These are phyloP conservation scores for Echinops telfairi DNA, from an alignment of 2,113 vertebrate species.

Conservation along the genomic window DNA sequence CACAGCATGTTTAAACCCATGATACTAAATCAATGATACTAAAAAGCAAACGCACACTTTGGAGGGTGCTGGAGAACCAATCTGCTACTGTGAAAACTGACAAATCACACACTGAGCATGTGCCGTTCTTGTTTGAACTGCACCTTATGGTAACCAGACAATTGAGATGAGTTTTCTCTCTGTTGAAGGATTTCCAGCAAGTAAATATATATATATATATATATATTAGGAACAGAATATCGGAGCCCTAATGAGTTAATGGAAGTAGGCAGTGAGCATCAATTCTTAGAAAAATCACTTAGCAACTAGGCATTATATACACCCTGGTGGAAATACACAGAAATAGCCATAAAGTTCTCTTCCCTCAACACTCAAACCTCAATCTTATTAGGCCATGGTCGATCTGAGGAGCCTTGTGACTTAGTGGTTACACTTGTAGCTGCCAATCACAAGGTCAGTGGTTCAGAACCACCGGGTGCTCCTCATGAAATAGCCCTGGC, in stretches of 20 bases:
- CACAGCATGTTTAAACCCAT: neutral
- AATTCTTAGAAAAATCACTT: neutral
- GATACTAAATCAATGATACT: neutral
- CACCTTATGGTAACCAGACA: neutral
- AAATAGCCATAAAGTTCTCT: rapidly evolving
- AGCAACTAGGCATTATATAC: too few species aligned
- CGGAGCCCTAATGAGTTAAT: neutral
- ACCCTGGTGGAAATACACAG: too few species aligned
- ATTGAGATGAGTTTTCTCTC: neutral
- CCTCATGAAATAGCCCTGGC: too few species aligned
- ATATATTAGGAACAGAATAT: neutral
- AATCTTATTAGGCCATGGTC: neutral
- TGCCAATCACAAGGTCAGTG: too few species aligned
- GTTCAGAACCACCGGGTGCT: too few species aligned
- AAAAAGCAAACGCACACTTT: neutral
- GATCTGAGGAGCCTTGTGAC: too few species aligned
- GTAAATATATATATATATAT: neutral
- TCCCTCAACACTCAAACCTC: neutral
- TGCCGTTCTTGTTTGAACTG: neutral
- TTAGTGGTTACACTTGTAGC: too few species aligned
- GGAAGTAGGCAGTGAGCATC: too few species aligned
- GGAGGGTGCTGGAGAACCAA: neutral
- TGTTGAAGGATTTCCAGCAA: neutral
- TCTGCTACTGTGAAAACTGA: conserved; percentile 8
- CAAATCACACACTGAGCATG: neutral